Evolutionary conservation across 2,113 vertebrate genomes (phyloP).

Genomic region (Merops nubicus): DNA sequence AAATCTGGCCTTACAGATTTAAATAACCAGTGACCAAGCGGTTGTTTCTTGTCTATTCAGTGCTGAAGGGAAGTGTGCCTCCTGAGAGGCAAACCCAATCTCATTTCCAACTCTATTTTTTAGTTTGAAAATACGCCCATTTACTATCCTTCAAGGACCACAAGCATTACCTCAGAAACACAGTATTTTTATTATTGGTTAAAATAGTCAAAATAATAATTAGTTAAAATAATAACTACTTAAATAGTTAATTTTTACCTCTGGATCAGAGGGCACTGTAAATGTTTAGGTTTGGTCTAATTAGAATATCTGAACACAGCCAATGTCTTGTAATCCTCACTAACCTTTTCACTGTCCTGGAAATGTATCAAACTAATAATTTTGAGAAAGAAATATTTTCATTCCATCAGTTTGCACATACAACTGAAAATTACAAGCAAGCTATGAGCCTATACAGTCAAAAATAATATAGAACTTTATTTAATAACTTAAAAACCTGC

Average conservation of each 20-base stretch:
- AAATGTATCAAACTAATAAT: not conserved
- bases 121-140: not conserved
- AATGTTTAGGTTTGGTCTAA: not conserved
- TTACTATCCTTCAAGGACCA: not conserved
- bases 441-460: not conserved
- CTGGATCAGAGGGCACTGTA: not conserved
- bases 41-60: not conserved
- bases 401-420: not conserved
- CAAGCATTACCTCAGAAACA: not conserved
- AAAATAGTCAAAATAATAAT: too few species aligned
- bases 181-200: not conserved
- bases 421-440: not conserved
- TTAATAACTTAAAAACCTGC: fast-evolving
- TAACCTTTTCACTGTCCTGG: not conserved
- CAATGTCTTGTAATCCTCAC: not conserved
- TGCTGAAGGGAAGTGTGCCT: not conserved
- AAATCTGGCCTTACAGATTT: not conserved
- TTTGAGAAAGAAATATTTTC: not conserved
- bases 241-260: not conserved
- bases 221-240: too few species aligned
- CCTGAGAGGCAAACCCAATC: not conserved
- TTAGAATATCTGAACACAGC: not conserved
- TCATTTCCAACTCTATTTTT: not conserved
- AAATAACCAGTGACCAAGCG: not conserved
- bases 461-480: not conserved